Conservation (phyloP, 2,113 vertebrate species). For the Syngnathoides biaculeatus region DNA sequence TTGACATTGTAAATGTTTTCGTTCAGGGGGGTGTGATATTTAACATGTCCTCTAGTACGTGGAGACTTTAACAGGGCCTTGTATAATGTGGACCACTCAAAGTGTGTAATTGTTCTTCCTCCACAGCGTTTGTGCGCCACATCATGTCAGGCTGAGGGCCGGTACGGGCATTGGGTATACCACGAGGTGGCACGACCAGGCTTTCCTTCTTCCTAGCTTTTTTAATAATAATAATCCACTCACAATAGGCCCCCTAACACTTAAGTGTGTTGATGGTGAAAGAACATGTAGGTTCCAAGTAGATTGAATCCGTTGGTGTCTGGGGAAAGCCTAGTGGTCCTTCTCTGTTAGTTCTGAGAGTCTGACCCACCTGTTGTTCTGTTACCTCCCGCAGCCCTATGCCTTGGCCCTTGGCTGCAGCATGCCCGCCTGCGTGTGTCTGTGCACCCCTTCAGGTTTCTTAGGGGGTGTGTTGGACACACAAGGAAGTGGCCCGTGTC, state of each 20-base stretch:
- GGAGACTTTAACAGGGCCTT: conserved; percentile 10
- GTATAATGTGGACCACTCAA: conserved; percentile 30
- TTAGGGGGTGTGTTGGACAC: conserved; percentile 46
- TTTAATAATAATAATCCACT: conserved; percentile 9
- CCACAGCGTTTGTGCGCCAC: conserved; percentile 73
- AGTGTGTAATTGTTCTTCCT: conserved; percentile 65
- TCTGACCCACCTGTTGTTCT: conserved; percentile 47
- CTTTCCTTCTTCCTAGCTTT: conserved; percentile 42
- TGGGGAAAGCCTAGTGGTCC: conserved; percentile 57
- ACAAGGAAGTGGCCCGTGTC: conserved; percentile 53
- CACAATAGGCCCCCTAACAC: conserved; percentile 15
- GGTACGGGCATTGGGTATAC: conserved; percentile 64
- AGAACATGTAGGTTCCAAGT: conserved; percentile 4
- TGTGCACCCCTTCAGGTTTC: conserved; percentile 24
- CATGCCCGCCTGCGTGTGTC: conserved; percentile 67
- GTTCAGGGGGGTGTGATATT: not conserved
- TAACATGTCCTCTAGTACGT: not conserved
- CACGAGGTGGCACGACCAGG: conserved; percentile 50
- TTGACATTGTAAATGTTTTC: not conserved
- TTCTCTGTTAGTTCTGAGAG: conserved; percentile 50
- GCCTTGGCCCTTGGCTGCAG: conserved; percentile 63
- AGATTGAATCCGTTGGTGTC: conserved; percentile 25
- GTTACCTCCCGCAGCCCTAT: conserved; percentile 60
- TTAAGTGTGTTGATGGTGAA: conserved; percentile 26
- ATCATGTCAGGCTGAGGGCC: conserved; percentile 75